Percentiles rank a stretch among this genome's conserved stretches.
Evolutionary conservation across 2,113 vertebrate genomes (phyloP).

Genomic region (Indicator indicator): DNA sequence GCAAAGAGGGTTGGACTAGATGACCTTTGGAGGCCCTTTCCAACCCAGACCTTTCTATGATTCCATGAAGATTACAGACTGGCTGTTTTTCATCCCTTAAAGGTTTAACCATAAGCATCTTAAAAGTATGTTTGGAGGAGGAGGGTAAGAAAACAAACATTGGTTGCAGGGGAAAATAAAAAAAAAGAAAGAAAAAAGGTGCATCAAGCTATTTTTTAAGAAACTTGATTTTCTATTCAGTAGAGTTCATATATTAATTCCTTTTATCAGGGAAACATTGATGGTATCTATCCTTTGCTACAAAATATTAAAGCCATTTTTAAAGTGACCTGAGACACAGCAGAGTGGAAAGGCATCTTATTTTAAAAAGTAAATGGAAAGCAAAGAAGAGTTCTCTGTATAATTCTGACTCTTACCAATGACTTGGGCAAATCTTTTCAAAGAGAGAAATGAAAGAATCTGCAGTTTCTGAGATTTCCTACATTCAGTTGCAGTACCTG

Average conservation of each 20-base stretch:
- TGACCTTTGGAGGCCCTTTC: too few species aligned
- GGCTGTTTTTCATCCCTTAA: background rate
- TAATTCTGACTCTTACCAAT: constrained; percentile 46
- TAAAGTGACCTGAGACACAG: constrained; percentile 28
- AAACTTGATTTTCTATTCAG: background rate
- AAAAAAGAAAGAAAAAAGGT: background rate
- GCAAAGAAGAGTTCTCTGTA: background rate
- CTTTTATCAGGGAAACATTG: constrained; percentile 23
- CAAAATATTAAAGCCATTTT: constrained; percentile 65
- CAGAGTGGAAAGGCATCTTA: constrained; percentile 18
- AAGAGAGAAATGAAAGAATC: constrained; percentile 45
- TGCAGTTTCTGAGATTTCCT: constrained; percentile 29
- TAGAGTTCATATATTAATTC: constrained; percentile 32
- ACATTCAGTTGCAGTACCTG: background rate
- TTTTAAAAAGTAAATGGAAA: constrained; percentile 60
- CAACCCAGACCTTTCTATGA: too few species aligned
- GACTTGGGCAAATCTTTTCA: constrained; percentile 34
- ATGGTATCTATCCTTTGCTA: constrained; percentile 16
- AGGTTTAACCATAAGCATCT: background rate
- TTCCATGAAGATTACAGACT: background rate
- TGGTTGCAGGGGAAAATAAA: background rate
- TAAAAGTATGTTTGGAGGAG: background rate
- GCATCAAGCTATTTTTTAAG: background rate
- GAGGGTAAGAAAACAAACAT: background rate
- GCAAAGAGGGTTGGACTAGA: too few species aligned